Evolutionary conservation across 2,113 vertebrate species (phyloP).

Genomic region (Sminthopsis crassicaudata): DNA sequence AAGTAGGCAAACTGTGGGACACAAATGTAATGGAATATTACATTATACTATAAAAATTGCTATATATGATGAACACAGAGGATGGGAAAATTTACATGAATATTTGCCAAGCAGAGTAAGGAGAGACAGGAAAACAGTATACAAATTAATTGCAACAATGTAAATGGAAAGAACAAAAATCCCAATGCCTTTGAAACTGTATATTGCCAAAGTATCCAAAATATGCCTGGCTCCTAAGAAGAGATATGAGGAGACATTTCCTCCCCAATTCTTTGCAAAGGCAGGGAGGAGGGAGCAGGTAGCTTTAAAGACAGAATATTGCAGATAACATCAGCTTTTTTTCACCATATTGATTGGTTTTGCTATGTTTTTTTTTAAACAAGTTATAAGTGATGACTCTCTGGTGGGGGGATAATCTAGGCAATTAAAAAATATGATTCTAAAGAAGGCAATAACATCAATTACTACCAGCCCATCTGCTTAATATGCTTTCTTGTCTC

Average conservation of each 20-base stretch:
- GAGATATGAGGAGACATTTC: neutral
- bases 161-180: neutral
- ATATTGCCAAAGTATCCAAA: neutral
- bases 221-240: neutral
- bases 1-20: neutral
- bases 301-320: neutral
- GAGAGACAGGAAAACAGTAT: neutral
- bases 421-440: neutral
- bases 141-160: neutral
- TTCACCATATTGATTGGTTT: neutral
- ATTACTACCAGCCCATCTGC: neutral
- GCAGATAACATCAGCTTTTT: neutral
- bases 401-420: neutral
- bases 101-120: neutral
- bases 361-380: neutral
- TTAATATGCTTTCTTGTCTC: neutral
- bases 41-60: neutral
- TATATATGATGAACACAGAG: neutral
- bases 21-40: neutral
- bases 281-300: neutral
- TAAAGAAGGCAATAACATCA: neutral
- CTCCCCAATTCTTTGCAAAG: neutral
- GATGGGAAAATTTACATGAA: neutral
- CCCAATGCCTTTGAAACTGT: neutral
- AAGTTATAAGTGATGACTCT: neutral